Evolutionary conservation across 2,113 vertebrate genomes (phyloP).

Genomic region (Bothrops jararaca): DNA sequence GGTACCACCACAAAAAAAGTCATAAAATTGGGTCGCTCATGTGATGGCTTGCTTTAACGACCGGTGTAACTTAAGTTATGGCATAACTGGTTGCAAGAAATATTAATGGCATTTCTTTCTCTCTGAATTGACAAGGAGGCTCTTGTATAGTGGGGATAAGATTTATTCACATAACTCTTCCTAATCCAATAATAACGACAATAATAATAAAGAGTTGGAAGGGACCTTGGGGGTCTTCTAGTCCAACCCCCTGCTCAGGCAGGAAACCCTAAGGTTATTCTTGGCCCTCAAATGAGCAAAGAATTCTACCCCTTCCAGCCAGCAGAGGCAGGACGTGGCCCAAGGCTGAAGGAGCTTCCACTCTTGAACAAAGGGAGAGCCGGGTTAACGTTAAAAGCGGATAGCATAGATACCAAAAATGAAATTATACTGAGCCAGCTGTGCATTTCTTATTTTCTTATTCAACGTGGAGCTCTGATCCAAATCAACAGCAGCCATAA

Average conservation of each 20-base stretch:
- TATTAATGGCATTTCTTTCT: neutral
- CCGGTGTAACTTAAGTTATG: neutral
- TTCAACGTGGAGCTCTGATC: slow-evolving; percentile 88
- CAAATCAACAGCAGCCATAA: slow-evolving; percentile 90
- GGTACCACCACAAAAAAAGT: neutral
- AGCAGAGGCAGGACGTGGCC: neutral
- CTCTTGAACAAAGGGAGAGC: neutral
- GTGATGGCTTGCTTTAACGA: neutral
- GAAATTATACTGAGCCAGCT: slow-evolving; percentile 93
- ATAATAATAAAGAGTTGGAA: too few species aligned
- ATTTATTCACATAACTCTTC: neutral
- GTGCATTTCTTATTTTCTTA: slow-evolving; percentile 93
- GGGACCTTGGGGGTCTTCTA: too few species aligned
- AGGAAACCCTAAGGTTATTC: neutral
- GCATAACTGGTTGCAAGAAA: neutral
- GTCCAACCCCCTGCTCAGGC: too few species aligned
- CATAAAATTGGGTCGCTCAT: neutral
- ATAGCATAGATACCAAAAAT: slow-evolving; percentile 82
- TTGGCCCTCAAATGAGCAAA: neutral
- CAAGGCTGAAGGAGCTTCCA: too few species aligned
- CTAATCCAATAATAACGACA: neutral
- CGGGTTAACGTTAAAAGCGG: neutral
- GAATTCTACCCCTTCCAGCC: neutral
- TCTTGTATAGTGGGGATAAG: neutral
- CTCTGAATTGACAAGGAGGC: neutral